Evolutionary conservation across 2,888 invertebrate species (phyloP).

Genomic region (Metallyticus violacea): DNA sequence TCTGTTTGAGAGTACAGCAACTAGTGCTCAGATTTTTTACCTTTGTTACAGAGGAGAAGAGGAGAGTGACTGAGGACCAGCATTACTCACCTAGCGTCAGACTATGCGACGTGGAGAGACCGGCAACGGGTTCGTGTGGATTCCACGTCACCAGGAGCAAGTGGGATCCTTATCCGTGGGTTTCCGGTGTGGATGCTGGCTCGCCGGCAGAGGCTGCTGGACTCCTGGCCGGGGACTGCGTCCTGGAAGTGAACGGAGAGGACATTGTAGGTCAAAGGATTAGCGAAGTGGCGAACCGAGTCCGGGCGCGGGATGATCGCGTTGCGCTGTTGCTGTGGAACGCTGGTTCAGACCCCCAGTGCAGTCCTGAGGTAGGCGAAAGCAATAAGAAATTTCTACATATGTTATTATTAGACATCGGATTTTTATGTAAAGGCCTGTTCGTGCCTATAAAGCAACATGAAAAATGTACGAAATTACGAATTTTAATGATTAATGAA

Average conservation of each 20-base stretch:
- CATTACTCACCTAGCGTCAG: slow-evolving; percentile 29
- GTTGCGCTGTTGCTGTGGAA: slow-evolving; percentile 39
- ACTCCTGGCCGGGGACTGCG: slow-evolving; percentile 66
- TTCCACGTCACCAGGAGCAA: slow-evolving; percentile 71
- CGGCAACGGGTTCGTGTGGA: slow-evolving; percentile 61
- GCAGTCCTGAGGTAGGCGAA: slow-evolving; percentile 35
- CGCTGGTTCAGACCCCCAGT: slow-evolving; percentile 36
- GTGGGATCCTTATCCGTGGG: slow-evolving; percentile 83
- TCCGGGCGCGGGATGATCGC: slow-evolving; percentile 35
- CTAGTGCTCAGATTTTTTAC: too few relatives aligned
- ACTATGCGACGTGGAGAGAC: slow-evolving; percentile 53
- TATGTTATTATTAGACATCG: too few relatives aligned
- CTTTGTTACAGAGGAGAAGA: background rate
- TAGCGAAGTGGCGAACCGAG: slow-evolving; percentile 50
- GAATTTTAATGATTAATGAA: too few relatives aligned
- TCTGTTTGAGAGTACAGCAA: too few relatives aligned
- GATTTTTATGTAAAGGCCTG: too few relatives aligned
- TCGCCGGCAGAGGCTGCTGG: slow-evolving; percentile 64
- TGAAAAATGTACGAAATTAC: too few relatives aligned
- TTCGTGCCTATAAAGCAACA: too few relatives aligned
- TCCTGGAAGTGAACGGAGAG: slow-evolving; percentile 62
- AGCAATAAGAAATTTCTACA: too few relatives aligned
- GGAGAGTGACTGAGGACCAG: background rate
- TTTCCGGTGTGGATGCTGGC: slow-evolving; percentile 59
- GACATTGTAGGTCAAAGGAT: slow-evolving; percentile 56